Conservation (phyloP, 2,797 vertebrate species). For the Anguilla megastoma region DNA sequence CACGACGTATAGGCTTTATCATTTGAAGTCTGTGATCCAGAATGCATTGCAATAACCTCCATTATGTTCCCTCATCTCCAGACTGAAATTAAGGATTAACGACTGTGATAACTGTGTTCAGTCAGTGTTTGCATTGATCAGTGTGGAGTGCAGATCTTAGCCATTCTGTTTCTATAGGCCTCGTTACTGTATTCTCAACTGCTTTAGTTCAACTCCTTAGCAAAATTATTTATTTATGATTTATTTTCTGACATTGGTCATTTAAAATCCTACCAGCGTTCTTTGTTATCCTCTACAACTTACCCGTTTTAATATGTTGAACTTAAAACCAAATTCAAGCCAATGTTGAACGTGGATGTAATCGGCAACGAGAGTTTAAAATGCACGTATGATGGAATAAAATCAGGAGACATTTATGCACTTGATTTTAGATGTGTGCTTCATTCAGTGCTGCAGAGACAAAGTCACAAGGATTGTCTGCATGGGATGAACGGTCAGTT, state of each 20-base stretch:
- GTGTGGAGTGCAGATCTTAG: background rate
- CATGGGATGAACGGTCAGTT: background rate
- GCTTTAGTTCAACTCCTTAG: background rate
- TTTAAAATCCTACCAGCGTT: background rate
- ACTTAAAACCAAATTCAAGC: background rate
- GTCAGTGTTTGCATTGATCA: background rate
- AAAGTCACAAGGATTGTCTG: background rate
- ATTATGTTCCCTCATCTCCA: background rate
- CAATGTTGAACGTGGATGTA: background rate
- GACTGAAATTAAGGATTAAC: background rate
- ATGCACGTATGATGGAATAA: background rate
- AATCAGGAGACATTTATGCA: background rate
- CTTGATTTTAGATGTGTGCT: background rate
- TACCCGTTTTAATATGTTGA: background rate
- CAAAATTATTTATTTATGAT: background rate
- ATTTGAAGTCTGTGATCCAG: background rate
- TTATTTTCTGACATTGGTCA: background rate
- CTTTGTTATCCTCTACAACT: background rate
- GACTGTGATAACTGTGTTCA: background rate
- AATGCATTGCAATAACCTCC: background rate
- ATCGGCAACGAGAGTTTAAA: background rate
- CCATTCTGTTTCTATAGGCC: background rate
- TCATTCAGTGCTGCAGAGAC: background rate
- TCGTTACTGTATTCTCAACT: background rate
- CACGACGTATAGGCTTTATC: background rate